These are phyloP conservation scores for Rhingia rostrata DNA, from an alignment of 2,888 invertebrate species.

Conservation along the genomic window DNA sequence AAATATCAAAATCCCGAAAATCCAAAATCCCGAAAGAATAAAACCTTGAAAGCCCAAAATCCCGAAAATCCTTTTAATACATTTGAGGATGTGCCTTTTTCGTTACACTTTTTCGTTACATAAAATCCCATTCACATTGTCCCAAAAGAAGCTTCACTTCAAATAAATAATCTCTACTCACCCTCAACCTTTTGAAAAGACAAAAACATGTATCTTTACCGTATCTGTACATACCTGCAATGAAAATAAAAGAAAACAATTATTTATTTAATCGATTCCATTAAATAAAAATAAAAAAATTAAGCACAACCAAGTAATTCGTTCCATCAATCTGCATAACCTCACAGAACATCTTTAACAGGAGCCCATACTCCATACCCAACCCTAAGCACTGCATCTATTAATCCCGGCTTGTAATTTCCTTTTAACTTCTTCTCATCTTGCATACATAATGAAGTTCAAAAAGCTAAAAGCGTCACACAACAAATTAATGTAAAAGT, in stretches of 20 bases:
- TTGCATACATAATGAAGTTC: slow-evolving; percentile 69
- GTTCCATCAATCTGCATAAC: not conserved
- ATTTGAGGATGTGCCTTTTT: too few species aligned
- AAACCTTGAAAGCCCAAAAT: too few species aligned
- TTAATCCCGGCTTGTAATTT: slow-evolving; percentile 71
- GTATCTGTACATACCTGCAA: slow-evolving; percentile 64
- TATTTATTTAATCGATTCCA: slow-evolving; percentile 1
- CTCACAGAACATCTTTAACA: not conserved
- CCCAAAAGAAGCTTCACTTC: not conserved
- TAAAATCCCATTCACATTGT: not conserved
- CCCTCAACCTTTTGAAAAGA: not conserved
- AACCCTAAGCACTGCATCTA: slow-evolving; percentile 35
- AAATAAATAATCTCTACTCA: not conserved
- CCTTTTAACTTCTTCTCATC: slow-evolving; percentile 66
- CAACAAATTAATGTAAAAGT: slow-evolving; percentile 72
- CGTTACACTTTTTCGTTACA: too few species aligned
- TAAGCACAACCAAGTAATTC: slow-evolving; percentile 4
- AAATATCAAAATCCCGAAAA: too few species aligned
- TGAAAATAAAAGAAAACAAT: not conserved
- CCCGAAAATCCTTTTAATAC: too few species aligned
- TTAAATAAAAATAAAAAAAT: slow-evolving; percentile 10
- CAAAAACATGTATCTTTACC: slow-evolving; percentile 32
- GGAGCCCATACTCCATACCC: not conserved
- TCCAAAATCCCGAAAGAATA: too few species aligned
- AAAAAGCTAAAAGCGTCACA: slow-evolving; percentile 68